Base-by-base conservation (phyloP, 2,888 invertebrate species). In the Drosophila birchii region DNA sequence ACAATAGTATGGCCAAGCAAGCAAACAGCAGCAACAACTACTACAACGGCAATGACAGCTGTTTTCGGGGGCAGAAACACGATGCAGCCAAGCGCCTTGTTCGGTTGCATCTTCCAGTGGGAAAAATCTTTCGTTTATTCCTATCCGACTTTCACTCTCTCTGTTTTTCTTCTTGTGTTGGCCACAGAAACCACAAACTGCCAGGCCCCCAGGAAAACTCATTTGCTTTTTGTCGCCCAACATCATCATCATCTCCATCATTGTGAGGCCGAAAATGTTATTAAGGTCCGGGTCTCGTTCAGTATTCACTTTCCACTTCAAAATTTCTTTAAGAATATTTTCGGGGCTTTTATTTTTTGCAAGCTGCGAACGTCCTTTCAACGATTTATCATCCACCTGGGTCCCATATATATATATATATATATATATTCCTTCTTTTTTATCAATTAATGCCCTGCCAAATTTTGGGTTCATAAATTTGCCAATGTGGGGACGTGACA, bases 391-490 rank as follows among this genome's bases (percentile, higher is more conserved):
- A 56, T 66, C 29, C 68, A 68, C 68, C 68, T 68, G 68, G 67
- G 55, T 43, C 41, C 55, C n/a, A n/a, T 7, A 29, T 56, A 56
- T 49, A 43, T 62, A 54, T 3, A 26, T 26, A 26, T 26, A 26
- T 26, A 29, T 29, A 8, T 29, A 7, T 9, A n/a, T 4, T 55
- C 18, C 29, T 36, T 11, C 20, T 53, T 36, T 32, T 38, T 53
- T 59, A 59, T 68, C 69, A 68, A 70, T 70, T 70, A 68, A 70
- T 70, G 45, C 51, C 68, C 57, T 68, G 68, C 51, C 58, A 67
- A 79, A 79, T 70, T 66, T 59, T 26, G 56, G 49, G 57, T 63
- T 78, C 69, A 81, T 84, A 84, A 83, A 81, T 84, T 84, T 68
- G 64, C 47, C 63, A 59, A 43, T 57, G 60, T 44, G 54, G 39